phyloP scores from a whole-genome alignment of 2,888 invertebrate species.

The Melipona beecheii region DNA sequence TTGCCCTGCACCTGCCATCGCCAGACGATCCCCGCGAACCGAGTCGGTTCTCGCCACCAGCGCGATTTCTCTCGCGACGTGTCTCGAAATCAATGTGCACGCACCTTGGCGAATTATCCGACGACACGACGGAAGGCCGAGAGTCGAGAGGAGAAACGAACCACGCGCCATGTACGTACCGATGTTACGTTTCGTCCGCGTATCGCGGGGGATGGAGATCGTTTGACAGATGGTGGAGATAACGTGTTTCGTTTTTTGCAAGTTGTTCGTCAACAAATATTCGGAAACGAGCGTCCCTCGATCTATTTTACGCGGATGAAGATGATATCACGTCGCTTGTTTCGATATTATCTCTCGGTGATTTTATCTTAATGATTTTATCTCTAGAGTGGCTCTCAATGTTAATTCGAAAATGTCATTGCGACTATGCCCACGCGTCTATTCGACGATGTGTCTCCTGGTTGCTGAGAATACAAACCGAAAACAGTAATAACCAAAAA shows the following conservation, averaged over 20 bases:
- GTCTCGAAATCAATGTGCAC: not conserved
- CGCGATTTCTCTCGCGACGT: not conserved
- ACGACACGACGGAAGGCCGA: conserved; percentile 23
- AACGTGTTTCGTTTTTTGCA: not conserved
- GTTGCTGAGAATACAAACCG: not conserved
- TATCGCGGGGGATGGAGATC: not conserved
- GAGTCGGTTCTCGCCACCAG: not conserved
- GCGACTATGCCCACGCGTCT: conserved; percentile 33
- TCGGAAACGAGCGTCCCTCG: not conserved
- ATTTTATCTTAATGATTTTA: no score
- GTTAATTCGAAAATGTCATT: conserved; percentile 40
- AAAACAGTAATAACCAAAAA: not conserved
- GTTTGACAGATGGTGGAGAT: conserved; percentile 1
- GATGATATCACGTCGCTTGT: conserved; percentile 29
- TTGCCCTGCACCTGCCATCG: conserved; percentile 64
- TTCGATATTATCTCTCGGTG: not conserved
- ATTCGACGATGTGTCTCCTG: not conserved
- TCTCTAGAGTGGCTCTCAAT: conserved; percentile 23
- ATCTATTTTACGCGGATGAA: conserved; percentile 10
- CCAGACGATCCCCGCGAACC: conserved; percentile 40
- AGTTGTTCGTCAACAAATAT: conserved; percentile 1
- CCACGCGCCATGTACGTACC: not conserved
- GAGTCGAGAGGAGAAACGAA: not conserved
- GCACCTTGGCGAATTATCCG: not conserved
- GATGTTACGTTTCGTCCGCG: not conserved